Evolutionary conservation across 2,797 vertebrate species (phyloP), one percentile per base, ranked within the genome.

Genomic region (Pempheris klunzingeri): DNA sequence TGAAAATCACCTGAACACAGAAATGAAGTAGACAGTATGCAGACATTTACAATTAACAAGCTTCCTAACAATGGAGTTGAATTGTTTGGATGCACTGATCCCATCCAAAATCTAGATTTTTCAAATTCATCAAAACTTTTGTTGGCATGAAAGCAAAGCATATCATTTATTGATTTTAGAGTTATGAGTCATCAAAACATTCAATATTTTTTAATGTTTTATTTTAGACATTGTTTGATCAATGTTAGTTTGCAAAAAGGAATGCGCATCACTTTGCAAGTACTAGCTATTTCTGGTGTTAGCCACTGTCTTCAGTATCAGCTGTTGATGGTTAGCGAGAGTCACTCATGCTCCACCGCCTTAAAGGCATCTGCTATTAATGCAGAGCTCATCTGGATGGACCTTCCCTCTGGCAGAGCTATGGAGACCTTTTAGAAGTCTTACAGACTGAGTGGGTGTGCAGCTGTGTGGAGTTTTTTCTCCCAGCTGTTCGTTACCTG

Each of bases 401-500:
- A 83, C 57, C 24, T 54, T 62, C 72, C 77, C 78, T 75, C 50
- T 44, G 72, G 36, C 71, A 30, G 55, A 62, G 52, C 36, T 63
- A 60, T 15, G 38, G 28, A 46, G 39, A 70, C 64, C 75, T 58
- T 60, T 80, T 12, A 83, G 70, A 83, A 58, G 71, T 55, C 59
- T 79, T 14, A 17, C 64, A 67, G 71, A 47, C 57, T 61, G 73
- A 12, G 83, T 77, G 83, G 17, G 67, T 63, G 78, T 46, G 20
- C 3, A 1, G 8, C 60, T 71, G 71, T 28, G 38, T 71, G 77
- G 22, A 32, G 47, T 24, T 30, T 47, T 53, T 49, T 74, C 72
- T 41, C 41, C 81, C 87, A 89, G 87, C 82, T 90, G 87, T 87
- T 92, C 88, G 87, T 87, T 90, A 90, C 90, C 90, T 78, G 38